phyloP scores from a whole-genome alignment of 2,113 vertebrate species.

The Tetrax tetrax region DNA sequence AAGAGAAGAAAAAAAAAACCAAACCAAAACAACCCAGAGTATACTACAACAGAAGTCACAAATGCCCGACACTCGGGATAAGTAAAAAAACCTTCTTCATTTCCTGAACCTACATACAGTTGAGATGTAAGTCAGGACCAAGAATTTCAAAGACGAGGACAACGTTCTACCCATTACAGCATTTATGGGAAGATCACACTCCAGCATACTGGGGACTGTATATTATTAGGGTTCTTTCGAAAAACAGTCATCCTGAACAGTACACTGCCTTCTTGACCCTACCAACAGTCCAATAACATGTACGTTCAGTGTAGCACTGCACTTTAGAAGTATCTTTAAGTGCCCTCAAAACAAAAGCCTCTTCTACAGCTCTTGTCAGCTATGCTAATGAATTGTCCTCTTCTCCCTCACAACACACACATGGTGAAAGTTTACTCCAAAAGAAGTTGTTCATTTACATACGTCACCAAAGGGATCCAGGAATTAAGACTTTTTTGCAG shows the following conservation, averaged over 20 bases:
- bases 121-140: neutral
- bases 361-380: neutral
- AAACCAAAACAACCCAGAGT: neutral
- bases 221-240: neutral
- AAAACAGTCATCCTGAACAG: neutral
- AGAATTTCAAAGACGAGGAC: neutral
- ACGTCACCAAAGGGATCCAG: neutral
- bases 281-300: neutral
- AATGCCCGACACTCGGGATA: neutral
- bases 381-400: neutral
- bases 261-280: neutral
- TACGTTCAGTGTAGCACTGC: neutral
- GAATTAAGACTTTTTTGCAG: constrained; percentile 33
- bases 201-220: neutral
- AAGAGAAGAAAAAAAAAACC: too few species aligned
- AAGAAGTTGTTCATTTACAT: neutral
- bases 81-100: neutral
- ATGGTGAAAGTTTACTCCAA: neutral
- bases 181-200: neutral
- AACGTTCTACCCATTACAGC: neutral
- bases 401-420: neutral
- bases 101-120: neutral
- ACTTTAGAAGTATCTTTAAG: neutral
- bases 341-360: neutral
- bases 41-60: neutral